Evolutionary conservation across 2,113 vertebrate genomes (phyloP), one percentile per base, ranked within the genome.

Genomic region (Amblyornis subalaris): DNA sequence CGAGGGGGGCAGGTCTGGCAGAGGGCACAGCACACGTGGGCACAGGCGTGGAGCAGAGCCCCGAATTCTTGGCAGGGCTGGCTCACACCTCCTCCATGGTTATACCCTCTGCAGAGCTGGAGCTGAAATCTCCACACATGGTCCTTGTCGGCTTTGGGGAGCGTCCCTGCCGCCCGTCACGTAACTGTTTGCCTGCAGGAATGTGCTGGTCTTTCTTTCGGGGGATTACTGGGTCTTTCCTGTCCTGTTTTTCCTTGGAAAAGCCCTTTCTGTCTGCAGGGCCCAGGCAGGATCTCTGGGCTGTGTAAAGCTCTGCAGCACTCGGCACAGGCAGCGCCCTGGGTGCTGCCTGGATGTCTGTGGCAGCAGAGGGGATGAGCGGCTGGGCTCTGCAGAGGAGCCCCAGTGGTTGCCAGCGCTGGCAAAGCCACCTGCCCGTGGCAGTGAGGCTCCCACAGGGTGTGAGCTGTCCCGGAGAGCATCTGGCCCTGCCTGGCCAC

Each of bases 151-250:
- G 95, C 97, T 95, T 66, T 84, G 90, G 84, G 89, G 94, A 97
- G 96, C 10, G 80, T 93, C 97, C 95, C 98, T 98, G 98, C 96
- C 47, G 93, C 94, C 88, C 97, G 97, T 98, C 98, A 98, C 94
- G 67, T 95, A 88, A 97, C 96, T 97, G 97, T 97, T 94, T 96
- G 97, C 95, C 94, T 97, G 96, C 31, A 98, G 97, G 98, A 98
- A 98, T 98, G 98, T 95, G 85, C 97, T 97, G 97, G 88, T 96
- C 96, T 97, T 97, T 88, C 89, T 95, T 94, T 97, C 21, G 4
- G 76, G 40, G 73, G 90, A 96, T 97, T 94, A 96, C 85, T 51
- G 48, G 88, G 85, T 85, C 96, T 97, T 94, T 96, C 97, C 97
- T 97, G 97, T 94, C 93, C 90, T 95, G 93, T 83, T 92, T 81